Conservation (phyloP, 2,888 invertebrate genomes). For the Drosophila neotestacea region DNA sequence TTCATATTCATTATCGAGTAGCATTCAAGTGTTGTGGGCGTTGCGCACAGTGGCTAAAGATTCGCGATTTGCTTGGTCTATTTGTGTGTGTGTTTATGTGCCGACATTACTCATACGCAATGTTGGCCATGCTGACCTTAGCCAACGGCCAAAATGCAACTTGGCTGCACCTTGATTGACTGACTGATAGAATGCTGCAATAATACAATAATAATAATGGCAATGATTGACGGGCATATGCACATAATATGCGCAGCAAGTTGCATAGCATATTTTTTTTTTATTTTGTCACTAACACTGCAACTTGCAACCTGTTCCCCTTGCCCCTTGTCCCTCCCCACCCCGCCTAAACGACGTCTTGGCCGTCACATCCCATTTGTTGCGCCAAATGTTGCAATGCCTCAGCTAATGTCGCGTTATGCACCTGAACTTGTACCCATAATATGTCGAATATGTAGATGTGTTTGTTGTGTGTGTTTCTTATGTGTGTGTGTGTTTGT, state of each 20-base stretch:
- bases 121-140: conserved; percentile 56
- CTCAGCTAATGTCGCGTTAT: conserved; percentile 53
- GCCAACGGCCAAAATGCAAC: conserved; percentile 48
- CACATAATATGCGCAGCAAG: conserved; percentile 33
- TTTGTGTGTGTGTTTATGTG: conserved; percentile 12
- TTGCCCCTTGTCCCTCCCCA: not conserved
- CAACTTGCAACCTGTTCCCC: conserved; percentile 15
- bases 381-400: conserved; percentile 64
- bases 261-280: conserved; percentile 6
- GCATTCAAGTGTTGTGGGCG: conserved; percentile 40
- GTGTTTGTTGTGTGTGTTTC: conserved; percentile 17
- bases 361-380: conserved; percentile 63
- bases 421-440: conserved; percentile 60
- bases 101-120: conserved; percentile 63
- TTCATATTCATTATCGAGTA: not conserved
- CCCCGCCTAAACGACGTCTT: conserved; percentile 18
- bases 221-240: conserved; percentile 50
- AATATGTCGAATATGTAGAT: conserved; percentile 6
- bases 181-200: conserved; percentile 37
- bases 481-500: conserved; percentile 2
- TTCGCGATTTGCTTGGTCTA: conserved; percentile 13
- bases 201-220: conserved; percentile 26
- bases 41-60: conserved; percentile 51
- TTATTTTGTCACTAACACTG: conserved; percentile 19
- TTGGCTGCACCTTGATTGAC: conserved; percentile 56